Percentiles rank a stretch among this genome's conserved stretches.
Evolutionary conservation across 2,113 vertebrate species (phyloP).

Genomic region (Otis tarda): DNA sequence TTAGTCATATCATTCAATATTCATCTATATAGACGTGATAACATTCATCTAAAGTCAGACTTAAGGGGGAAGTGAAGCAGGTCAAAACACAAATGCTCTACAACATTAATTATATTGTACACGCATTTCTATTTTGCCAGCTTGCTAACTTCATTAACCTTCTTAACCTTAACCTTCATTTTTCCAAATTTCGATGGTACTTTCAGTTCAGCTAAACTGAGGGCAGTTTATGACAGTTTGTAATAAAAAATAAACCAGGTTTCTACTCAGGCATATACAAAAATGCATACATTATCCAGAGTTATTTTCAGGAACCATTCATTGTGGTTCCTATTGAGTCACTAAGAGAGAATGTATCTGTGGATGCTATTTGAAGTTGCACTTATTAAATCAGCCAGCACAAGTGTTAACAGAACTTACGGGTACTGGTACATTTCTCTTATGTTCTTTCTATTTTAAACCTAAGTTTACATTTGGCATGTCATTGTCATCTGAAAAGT

Average conservation of each 20-base stretch:
- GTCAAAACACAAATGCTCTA: not conserved
- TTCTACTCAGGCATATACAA: not conserved
- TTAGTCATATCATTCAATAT: not conserved
- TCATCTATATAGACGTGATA: not conserved
- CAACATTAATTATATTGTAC: not conserved
- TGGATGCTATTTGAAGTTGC: not conserved
- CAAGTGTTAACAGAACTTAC: not conserved
- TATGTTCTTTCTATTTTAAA: not conserved
- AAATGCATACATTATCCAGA: not conserved
- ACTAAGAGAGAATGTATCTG: not conserved
- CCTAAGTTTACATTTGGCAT: accelerated
- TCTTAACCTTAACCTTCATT: not conserved
- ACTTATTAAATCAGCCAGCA: not conserved
- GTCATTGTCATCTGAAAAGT: not conserved
- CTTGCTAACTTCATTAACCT: not conserved
- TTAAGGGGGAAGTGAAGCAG: not conserved
- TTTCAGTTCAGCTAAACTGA: not conserved
- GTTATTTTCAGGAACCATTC: not conserved
- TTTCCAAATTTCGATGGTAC: not conserved
- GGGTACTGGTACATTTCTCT: not conserved
- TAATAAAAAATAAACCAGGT: not conserved
- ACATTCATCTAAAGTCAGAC: not conserved
- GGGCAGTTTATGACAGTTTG: not conserved
- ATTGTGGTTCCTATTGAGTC: not conserved
- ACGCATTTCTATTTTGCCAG: not conserved